Evolutionary conservation across 2,888 invertebrate species (phyloP).

Genomic region (Hyposoter dolosus): DNA sequence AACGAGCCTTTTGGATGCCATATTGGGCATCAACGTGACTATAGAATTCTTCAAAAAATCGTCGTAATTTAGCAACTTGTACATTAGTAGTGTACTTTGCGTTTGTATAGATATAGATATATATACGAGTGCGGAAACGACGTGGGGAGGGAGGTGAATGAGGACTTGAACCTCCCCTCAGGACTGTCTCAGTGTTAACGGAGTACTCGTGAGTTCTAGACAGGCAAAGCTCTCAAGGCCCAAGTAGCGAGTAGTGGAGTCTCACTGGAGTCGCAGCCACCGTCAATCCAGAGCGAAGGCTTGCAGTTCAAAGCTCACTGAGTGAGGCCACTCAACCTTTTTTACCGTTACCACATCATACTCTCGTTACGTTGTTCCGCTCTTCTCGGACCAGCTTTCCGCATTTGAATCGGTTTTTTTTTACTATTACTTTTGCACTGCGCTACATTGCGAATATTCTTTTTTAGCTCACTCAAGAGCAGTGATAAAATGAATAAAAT

Average conservation of each 20-base stretch:
- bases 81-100: neutral
- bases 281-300: constrained; percentile 66
- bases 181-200: constrained; percentile 71
- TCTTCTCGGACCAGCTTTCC: constrained; percentile 48
- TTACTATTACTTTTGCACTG: neutral
- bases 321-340: constrained; percentile 60
- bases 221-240: constrained; percentile 75
- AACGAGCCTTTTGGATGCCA: neutral
- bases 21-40: neutral
- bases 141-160: neutral
- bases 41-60: constrained; percentile 3
- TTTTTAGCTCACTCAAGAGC: neutral
- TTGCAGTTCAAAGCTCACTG: constrained; percentile 73
- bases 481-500: neutral
- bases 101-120: too few relatives aligned
- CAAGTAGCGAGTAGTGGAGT: constrained; percentile 78
- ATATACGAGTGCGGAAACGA: neutral
- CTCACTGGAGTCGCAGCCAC: constrained; percentile 70
- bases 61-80: neutral
- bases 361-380: constrained; percentile 70
- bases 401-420: constrained; percentile 10
- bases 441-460: neutral
- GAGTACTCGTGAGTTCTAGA: constrained; percentile 74
- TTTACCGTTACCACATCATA: constrained; percentile 64
- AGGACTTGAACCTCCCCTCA: constrained; percentile 10